These are phyloP conservation scores for Lanius ludovicianus DNA, from an alignment of 2,113 vertebrate genomes.

Conservation along the genomic window DNA sequence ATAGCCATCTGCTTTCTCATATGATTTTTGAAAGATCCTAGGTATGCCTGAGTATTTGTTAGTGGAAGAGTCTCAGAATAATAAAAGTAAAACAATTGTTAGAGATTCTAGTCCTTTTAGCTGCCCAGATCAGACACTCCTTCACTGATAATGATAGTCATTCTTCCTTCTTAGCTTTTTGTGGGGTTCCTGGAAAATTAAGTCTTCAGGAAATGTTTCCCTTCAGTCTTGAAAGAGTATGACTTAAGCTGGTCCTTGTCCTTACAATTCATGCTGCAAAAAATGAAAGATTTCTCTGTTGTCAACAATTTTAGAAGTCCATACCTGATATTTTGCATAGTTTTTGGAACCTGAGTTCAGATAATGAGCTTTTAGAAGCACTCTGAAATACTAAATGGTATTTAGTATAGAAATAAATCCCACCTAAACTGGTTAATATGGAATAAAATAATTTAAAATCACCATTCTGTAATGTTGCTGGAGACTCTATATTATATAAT, in stretches of 20 bases:
- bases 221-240: background rate
- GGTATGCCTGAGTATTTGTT: background rate
- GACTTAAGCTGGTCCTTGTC: background rate
- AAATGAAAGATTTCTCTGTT: background rate
- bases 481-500: background rate
- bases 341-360: background rate
- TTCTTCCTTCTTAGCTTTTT: background rate
- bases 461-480: background rate
- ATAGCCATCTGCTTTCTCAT: slow-evolving; percentile 50
- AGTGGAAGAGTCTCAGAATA: background rate
- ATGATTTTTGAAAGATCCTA: slow-evolving; percentile 20
- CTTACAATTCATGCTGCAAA: background rate
- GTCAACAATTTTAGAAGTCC: background rate
- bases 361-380: background rate
- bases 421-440: background rate
- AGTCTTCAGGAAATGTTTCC: slow-evolving; percentile 14
- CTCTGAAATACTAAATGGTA: background rate
- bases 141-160: background rate
- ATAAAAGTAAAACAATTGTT: background rate
- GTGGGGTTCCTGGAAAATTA: background rate
- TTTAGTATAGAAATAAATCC: background rate
- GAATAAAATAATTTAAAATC: background rate
- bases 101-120: background rate
- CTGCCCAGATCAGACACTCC: background rate
- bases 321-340: background rate